Evolutionary conservation across 2,797 vertebrate genomes (phyloP).

Genomic region (Enteromius anoplus): DNA sequence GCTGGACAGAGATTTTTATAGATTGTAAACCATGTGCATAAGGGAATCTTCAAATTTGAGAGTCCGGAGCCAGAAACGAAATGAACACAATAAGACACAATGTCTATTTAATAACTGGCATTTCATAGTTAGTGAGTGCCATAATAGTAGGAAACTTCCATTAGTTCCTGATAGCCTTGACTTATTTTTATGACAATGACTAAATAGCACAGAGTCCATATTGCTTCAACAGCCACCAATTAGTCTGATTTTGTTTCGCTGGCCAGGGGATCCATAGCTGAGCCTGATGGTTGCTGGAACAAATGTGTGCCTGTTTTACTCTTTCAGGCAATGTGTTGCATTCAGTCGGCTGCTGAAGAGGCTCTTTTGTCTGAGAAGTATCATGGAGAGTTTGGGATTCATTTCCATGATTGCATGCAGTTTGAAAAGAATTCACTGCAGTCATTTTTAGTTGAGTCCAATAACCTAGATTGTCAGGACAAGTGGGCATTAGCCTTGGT

Average conservation of each 20-base stretch:
- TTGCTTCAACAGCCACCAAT: constrained; percentile 13
- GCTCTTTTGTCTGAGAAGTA: constrained; percentile 27
- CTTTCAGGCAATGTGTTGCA: constrained; percentile 14
- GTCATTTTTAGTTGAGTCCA: constrained; percentile 14
- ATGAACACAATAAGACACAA: constrained; percentile 9
- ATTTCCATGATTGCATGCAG: constrained; percentile 29
- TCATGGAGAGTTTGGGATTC: constrained; percentile 2
- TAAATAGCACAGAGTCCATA: constrained; percentile 5
- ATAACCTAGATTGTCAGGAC: constrained; percentile 20
- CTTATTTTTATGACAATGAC: constrained; percentile 19
- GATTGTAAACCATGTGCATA: constrained; percentile 59
- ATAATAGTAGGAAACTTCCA: constrained; percentile 12
- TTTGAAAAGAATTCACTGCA: constrained; percentile 29
- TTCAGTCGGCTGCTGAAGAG: constrained; percentile 21
- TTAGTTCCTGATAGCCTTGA: constrained; percentile 12
- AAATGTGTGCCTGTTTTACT: constrained; percentile 20
- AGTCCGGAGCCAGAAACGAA: constrained; percentile 28
- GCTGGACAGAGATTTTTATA: constrained; percentile 57
- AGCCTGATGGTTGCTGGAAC: constrained; percentile 25
- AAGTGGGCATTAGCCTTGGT: neutral
- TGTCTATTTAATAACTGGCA: constrained; percentile 7
- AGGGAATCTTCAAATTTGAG: constrained; percentile 45
- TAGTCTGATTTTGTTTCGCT: constrained; percentile 21
- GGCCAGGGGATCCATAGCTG: constrained; percentile 25
- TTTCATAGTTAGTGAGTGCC: constrained; percentile 2